These are phyloP conservation scores for Alethe diademata DNA, from an alignment of 2,113 vertebrate species.

Conservation along the genomic window DNA sequence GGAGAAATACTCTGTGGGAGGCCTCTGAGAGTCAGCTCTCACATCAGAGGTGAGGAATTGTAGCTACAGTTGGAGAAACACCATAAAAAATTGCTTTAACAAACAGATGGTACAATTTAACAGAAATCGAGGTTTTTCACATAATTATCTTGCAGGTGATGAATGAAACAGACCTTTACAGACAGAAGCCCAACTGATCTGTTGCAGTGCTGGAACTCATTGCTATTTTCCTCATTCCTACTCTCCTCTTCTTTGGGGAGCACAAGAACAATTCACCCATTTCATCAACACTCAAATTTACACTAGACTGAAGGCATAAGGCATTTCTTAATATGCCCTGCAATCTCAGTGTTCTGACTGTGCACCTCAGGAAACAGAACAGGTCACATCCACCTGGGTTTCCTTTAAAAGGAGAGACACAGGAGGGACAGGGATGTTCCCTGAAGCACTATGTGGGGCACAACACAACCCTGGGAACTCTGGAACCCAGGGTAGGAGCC, in stretches of 20 bases:
- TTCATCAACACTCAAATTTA: neutral
- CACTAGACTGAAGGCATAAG: neutral
- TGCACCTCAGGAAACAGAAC: neutral
- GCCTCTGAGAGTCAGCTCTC: neutral
- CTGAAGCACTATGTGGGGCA: neutral
- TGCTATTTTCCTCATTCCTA: neutral
- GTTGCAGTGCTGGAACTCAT: neutral
- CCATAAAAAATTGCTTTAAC: neutral
- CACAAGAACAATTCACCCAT: neutral
- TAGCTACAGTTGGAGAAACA: neutral
- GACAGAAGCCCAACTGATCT: neutral
- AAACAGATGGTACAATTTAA: neutral
- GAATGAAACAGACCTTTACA: neutral
- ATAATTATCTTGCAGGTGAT: neutral
- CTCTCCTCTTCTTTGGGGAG: neutral
- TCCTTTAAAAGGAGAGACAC: neutral
- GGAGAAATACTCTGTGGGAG: neutral
- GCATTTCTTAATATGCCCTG: neutral
- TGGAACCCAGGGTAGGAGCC: neutral
- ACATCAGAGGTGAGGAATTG: neutral
- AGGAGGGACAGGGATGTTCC: neutral
- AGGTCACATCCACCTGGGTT: neutral
- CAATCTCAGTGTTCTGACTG: neutral
- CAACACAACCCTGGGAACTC: neutral
- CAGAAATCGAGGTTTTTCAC: neutral